Base-by-base conservation (phyloP, 92 coral and sea anemone genomes). In the Heteractis magnifica region DNA sequence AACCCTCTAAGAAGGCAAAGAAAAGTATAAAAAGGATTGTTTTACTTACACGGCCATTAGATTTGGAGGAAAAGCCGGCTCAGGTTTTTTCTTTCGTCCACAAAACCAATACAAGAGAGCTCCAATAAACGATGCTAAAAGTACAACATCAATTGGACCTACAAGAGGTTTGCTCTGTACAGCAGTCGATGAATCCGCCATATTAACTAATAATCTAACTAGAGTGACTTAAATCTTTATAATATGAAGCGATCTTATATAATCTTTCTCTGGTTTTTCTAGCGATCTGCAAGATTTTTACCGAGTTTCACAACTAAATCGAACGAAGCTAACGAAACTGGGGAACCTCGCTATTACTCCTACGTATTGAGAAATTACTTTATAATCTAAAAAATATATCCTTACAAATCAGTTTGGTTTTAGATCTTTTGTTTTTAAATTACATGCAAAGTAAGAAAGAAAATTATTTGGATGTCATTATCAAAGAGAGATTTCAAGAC, bases 21-120 rank as follows among this genome's bases (percentile, higher is more conserved):
- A 68, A 68, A 15, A 6, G 23, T 3, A 4, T 3, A 3, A 68
- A 2, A 23, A 20, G 23, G 13, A 68, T 7, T 23, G 6, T 15
- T 55, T n/a, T 6, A 94, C 98, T 94, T 78, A 94, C 98, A 94
- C 95, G 18, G 92, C 51, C 56, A 87, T 86, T 53, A 91, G 81
- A 80, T 89, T 94, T 71, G 87, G 90, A 8, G 94, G 87, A 12
- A 88, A 91, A 65, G 81, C 85, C 13, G 83, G 86, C 50, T 90
- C 96, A 13, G 86, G 14, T 77, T 94, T 94, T 79, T 90, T 92
- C 77, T 86, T 88, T 41, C 98, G 89, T 79, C 92, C 93, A 81
- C 94, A 92, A 84, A 97, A 90, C 99, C 99, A 97, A 86, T 97
- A 97, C 84, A 97, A 77, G 0, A 89, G 78, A 6, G 91, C 87